Percentiles rank a stretch among this genome's conserved stretches.
Evolutionary conservation across 1,140 invertebrate species (phyloP).

Genomic region (Zaprionus vittiger): DNA sequence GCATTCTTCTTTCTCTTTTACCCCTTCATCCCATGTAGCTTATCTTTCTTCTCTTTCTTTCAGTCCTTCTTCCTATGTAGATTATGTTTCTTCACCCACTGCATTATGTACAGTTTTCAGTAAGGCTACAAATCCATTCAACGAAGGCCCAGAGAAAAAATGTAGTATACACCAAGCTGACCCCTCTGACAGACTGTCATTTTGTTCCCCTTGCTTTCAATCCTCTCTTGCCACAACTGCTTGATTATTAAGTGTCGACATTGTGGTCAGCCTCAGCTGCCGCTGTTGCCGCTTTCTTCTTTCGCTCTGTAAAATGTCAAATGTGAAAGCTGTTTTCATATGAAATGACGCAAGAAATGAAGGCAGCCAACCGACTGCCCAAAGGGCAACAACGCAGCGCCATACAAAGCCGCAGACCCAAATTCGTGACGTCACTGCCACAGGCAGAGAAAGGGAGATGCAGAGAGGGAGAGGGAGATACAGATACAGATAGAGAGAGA

Average conservation of each 20-base stretch:
- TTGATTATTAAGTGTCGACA: conserved; percentile 58
- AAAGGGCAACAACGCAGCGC: conserved; percentile 54
- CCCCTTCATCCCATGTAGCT: too few species aligned
- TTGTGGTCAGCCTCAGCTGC: conserved; percentile 16
- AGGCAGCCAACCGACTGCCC: conserved; percentile 39
- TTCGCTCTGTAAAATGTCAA: conserved; percentile 71
- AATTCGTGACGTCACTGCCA: conserved; percentile 49
- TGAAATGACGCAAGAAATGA: conserved; percentile 77
- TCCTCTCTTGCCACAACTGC: neutral
- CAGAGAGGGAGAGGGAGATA: neutral
- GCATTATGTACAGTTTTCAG: neutral
- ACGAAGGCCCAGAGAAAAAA: neutral
- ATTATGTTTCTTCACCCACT: neutral
- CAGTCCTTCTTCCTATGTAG: too few species aligned
- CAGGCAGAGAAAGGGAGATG: neutral
- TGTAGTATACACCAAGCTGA: conserved; percentile 43
- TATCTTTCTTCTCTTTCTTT: too few species aligned
- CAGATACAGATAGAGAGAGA: neutral
- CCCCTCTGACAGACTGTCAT: neutral
- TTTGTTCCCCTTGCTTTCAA: neutral
- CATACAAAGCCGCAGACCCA: conserved; percentile 38
- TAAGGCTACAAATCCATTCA: neutral
- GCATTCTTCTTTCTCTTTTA: too few species aligned
- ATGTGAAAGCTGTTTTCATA: conserved; percentile 73
- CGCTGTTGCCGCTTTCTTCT: neutral